phyloP scores from a whole-genome alignment of 2,888 invertebrate species.

The Noctua pronuba region DNA sequence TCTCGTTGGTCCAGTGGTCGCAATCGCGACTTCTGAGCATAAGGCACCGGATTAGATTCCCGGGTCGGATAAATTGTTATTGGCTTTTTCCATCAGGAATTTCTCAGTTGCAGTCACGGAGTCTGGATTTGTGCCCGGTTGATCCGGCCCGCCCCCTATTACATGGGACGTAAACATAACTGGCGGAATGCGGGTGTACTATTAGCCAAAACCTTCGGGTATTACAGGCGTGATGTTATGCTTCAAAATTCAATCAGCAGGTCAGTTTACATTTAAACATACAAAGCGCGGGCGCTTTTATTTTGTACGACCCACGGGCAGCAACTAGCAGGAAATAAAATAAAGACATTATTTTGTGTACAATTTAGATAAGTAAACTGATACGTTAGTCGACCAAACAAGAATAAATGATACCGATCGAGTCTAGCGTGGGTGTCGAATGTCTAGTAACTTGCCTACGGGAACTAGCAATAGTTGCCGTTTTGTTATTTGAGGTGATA shows the following conservation, averaged over 20 bases:
- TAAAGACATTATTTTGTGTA: slow-evolving; percentile 8
- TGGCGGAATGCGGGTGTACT: too few species aligned
- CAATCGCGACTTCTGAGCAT: too few species aligned
- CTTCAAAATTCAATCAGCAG: neutral
- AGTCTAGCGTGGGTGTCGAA: slow-evolving; percentile 31
- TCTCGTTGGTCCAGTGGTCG: too few species aligned
- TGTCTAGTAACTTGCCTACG: neutral
- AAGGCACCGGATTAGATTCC: too few species aligned
- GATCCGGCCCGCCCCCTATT: too few species aligned
- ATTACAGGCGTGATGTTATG: too few species aligned
- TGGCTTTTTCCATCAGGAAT: too few species aligned
- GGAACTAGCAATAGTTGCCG: neutral
- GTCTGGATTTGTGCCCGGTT: too few species aligned
- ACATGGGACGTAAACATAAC: too few species aligned
- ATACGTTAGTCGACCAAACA: slow-evolving; percentile 11
- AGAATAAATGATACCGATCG: neutral
- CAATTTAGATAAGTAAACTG: slow-evolving; percentile 25
- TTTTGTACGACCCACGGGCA: neutral
- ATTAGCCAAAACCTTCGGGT: too few species aligned
- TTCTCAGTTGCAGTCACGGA: too few species aligned
- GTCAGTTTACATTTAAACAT: neutral
- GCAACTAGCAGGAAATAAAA: slow-evolving; percentile 3
- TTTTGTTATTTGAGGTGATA: slow-evolving; percentile 21
- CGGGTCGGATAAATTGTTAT: too few species aligned
- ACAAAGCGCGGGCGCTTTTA: neutral